Evolutionary conservation across 2,113 vertebrate species (phyloP).

Genomic region (Atractosteus spatula): DNA sequence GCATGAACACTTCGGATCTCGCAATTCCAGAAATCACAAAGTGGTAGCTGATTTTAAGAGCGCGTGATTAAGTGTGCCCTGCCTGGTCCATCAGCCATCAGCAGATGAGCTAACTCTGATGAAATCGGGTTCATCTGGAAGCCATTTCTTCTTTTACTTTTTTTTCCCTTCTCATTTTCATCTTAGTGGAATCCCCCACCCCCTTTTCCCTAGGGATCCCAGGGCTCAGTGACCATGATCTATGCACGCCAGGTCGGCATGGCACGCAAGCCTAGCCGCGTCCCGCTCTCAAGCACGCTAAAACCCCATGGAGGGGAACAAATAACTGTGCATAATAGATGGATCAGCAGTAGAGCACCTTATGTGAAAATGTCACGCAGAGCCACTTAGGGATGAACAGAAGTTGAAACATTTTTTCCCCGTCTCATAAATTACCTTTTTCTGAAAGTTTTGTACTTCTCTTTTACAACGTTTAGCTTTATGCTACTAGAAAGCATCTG

Average conservation of each 20-base stretch:
- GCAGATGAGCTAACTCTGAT: constrained; percentile 45
- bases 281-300: constrained; percentile 47
- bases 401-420: background rate
- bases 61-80: constrained; percentile 25
- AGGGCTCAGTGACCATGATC: constrained; percentile 60
- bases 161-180: constrained; percentile 65
- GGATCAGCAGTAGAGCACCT: constrained; percentile 37
- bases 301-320: constrained; percentile 41
- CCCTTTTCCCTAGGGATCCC: constrained; percentile 58
- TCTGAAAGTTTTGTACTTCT: too few relatives aligned
- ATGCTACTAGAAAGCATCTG: too few relatives aligned
- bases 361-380: constrained; percentile 39
- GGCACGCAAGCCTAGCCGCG: constrained; percentile 65
- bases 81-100: constrained; percentile 37
- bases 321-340: constrained; percentile 53
- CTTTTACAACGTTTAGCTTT: too few relatives aligned
- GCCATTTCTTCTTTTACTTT: constrained; percentile 66
- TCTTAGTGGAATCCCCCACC: constrained; percentile 48
- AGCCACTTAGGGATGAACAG: constrained; percentile 17
- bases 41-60: constrained; percentile 14
- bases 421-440: too few relatives aligned
- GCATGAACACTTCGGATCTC: too few relatives aligned
- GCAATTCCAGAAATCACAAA: too few relatives aligned
- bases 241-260: constrained; percentile 56
- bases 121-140: constrained; percentile 70